phyloP scores from a whole-genome alignment of 37 sponge, comb jelly and placozoan genomes.

The Aphrocallistes beatrix region DNA sequence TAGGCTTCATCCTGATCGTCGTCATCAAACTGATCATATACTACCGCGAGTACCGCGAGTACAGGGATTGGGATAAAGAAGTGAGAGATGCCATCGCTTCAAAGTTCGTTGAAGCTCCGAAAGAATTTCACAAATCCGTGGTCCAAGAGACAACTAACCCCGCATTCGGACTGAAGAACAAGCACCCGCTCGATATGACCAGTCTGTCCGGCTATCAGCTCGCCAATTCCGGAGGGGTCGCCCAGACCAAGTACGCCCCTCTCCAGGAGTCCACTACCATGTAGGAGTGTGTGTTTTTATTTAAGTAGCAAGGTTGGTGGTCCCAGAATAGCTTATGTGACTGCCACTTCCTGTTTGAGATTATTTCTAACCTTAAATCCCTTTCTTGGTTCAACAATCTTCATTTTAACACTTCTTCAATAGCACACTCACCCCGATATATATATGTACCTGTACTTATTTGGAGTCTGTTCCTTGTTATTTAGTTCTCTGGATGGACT shows the following conservation, averaged over 20 bases:
- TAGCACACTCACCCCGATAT: too few species aligned
- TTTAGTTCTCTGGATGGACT: too few species aligned
- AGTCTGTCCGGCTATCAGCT: background rate
- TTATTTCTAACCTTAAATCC: too few species aligned
- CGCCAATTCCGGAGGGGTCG: background rate
- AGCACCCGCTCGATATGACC: background rate
- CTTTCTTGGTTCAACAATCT: background rate
- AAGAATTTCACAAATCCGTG: background rate
- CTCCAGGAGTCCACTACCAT: background rate
- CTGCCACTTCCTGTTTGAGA: background rate
- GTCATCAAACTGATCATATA: background rate
- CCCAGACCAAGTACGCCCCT: background rate
- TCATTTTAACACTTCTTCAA: constrained; percentile 12
- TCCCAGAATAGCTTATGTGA: background rate
- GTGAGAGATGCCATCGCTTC: constrained; percentile 20
- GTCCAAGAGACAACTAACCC: constrained; percentile 11
- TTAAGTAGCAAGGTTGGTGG: background rate
- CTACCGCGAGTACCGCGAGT: constrained; percentile 23
- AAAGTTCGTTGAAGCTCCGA: background rate
- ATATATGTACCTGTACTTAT: too few species aligned
- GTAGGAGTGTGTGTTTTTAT: background rate
- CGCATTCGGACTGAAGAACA: background rate
- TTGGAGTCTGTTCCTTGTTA: too few species aligned
- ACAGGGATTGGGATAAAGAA: constrained; percentile 34
- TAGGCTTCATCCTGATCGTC: background rate